phyloP scores from a whole-genome alignment of 2,888 invertebrate genomes.

The Pandemis heparana region DNA sequence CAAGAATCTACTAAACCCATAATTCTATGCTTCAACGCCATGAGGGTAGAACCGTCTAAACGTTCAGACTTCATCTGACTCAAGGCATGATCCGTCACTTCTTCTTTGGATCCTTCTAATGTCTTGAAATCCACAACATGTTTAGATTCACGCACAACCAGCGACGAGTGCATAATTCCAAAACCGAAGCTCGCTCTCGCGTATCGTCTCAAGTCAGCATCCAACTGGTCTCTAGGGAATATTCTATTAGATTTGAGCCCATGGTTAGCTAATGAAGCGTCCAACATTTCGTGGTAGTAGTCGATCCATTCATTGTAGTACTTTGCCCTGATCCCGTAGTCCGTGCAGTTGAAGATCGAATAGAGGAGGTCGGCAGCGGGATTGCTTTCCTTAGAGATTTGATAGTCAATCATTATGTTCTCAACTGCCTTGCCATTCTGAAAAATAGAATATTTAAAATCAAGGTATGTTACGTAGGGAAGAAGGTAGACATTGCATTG shows the following conservation, averaged over 20 bases:
- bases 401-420: conserved; percentile 61
- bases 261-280: conserved; percentile 48
- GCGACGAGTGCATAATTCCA: conserved; percentile 45
- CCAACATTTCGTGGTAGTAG: conserved; percentile 53
- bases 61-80: background rate
- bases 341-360: conserved; percentile 59
- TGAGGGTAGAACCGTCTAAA: conserved; percentile 44
- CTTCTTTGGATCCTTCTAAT: conserved; percentile 25
- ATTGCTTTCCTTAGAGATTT: conserved; percentile 51
- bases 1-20: conserved; percentile 53
- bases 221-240: conserved; percentile 53
- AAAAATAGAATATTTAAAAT: conserved; percentile 42
- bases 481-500: too few species aligned
- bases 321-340: conserved; percentile 52
- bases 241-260: conserved; percentile 50
- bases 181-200: conserved; percentile 49
- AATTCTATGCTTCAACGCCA: conserved; percentile 47
- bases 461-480: too few species aligned
- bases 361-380: conserved; percentile 58
- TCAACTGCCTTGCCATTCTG: conserved; percentile 53
- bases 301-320: conserved; percentile 57
- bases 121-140: conserved; percentile 47
- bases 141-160: conserved; percentile 48
- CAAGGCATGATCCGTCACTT: conserved; percentile 18
- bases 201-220: conserved; percentile 54